Evolutionary conservation across 2,113 vertebrate species (phyloP).

Genomic region (Gulo gulo): DNA sequence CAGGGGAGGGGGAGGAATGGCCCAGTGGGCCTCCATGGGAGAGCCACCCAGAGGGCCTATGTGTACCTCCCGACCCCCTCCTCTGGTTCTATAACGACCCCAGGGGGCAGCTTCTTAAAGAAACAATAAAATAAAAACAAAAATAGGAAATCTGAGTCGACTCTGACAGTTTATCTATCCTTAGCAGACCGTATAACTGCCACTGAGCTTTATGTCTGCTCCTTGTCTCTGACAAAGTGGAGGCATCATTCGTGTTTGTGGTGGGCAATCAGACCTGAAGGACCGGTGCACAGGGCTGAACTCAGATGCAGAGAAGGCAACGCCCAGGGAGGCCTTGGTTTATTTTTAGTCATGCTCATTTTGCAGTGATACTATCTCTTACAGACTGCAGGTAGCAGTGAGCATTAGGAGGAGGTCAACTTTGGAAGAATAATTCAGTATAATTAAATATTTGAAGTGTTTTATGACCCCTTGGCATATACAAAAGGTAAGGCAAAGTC

Average conservation of each 20-base stretch:
- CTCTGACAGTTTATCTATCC: background rate
- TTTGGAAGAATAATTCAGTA: slow-evolving; percentile 15
- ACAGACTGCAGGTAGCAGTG: slow-evolving; percentile 30
- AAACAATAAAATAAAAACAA: background rate
- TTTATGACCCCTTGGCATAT: background rate
- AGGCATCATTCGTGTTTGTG: slow-evolving; percentile 52
- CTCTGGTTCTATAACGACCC: background rate
- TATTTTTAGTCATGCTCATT: background rate
- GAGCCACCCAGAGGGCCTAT: background rate
- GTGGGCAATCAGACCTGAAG: background rate
- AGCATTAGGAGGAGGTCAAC: slow-evolving; percentile 54
- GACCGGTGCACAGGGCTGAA: slow-evolving; percentile 45
- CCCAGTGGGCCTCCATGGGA: background rate
- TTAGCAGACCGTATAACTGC: slow-evolving; percentile 6
- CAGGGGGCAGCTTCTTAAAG: background rate
- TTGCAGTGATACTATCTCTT: slow-evolving; percentile 35
- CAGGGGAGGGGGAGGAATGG: background rate
- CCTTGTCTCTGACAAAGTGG: slow-evolving; percentile 73
- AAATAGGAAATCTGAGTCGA: background rate
- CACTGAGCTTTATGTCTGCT: slow-evolving; percentile 10
- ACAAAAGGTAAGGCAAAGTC: slow-evolving; percentile 44
- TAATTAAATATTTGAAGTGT: slow-evolving; percentile 53
- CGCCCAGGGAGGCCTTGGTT: slow-evolving; percentile 15
- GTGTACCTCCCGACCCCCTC: background rate
- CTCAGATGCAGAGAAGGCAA: slow-evolving; percentile 20